Conservation (phyloP, 1,140 invertebrate species). For the Drosophila murphyi region DNA sequence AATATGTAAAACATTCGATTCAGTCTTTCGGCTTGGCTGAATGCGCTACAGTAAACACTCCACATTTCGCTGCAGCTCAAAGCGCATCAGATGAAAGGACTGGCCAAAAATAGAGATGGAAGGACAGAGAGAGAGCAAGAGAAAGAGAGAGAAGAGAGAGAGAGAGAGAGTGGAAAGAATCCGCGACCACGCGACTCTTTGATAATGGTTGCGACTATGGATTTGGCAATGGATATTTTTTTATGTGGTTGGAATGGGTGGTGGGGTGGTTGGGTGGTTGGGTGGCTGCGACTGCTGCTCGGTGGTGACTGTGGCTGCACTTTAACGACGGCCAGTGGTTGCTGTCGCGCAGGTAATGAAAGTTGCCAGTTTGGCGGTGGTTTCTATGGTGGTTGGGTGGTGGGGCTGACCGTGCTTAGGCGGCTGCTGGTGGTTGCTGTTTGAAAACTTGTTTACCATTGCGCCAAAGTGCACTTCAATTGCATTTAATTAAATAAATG, state of each 20-base stretch:
- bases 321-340: slow-evolving; percentile 42
- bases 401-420: slow-evolving; percentile 28
- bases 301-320: slow-evolving; percentile 27
- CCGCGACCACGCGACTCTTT: slow-evolving; percentile 5
- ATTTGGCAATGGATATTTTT: slow-evolving; percentile 51
- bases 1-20: background rate
- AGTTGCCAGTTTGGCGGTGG: slow-evolving; percentile 34
- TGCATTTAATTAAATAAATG: slow-evolving; percentile 74
- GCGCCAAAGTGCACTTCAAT: slow-evolving; percentile 72
- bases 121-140: background rate
- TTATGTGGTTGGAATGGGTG: slow-evolving; percentile 16
- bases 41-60: slow-evolving; percentile 5
- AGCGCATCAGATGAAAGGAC: slow-evolving; percentile 1
- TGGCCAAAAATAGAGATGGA: background rate
- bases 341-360: slow-evolving; percentile 48
- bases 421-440: slow-evolving; percentile 23
- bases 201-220: slow-evolving; percentile 40
- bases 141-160: background rate
- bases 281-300: slow-evolving; percentile 15
- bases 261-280: slow-evolving; percentile 25
- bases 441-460: slow-evolving; percentile 55
- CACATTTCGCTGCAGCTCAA: background rate
- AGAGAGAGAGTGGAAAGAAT: background rate
- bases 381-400: slow-evolving; percentile 5
- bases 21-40: slow-evolving; percentile 8